Evolutionary conservation across 2,113 vertebrate genomes (phyloP).

Genomic region (Argyrosomus japonicus): DNA sequence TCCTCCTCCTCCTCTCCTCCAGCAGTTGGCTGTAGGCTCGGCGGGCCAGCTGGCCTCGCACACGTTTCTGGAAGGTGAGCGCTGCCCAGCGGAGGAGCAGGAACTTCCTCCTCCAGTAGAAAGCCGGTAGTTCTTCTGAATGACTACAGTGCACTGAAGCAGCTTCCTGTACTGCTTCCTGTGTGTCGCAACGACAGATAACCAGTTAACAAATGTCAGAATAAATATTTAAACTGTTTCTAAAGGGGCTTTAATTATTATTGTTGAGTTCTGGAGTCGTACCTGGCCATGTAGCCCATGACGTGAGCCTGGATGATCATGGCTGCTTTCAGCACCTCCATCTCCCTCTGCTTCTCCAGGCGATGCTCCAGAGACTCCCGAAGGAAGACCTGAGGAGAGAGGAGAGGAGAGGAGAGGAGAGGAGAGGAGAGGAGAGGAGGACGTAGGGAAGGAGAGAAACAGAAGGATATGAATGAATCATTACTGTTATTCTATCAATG

Average conservation of each 20-base stretch:
- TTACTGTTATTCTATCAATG: background rate
- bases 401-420: background rate
- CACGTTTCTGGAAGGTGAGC: conserved; percentile 89
- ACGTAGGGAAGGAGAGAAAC: background rate
- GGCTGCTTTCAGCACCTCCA: conserved; percentile 90
- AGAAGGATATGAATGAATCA: background rate
- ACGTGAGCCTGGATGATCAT: conserved; percentile 93
- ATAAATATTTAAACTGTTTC: background rate
- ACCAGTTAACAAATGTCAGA: background rate
- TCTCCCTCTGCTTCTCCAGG: conserved; percentile 92
- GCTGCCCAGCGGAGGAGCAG: conserved; percentile 89
- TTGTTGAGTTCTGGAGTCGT: conserved; percentile 4
- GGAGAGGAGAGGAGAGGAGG: background rate
- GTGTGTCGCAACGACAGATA: background rate
- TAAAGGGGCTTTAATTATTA: background rate
- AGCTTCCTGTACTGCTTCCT: conserved; percentile 92
- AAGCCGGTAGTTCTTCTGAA: conserved; percentile 96
- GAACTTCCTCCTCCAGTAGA: conserved; percentile 88
- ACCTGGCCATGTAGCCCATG: conserved; percentile 92
- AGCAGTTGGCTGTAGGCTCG: conserved; percentile 83
- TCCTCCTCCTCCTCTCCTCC: conserved; percentile 83
- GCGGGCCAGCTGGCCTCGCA: conserved; percentile 90
- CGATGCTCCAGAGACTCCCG: conserved; percentile 93
- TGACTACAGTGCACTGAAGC: conserved; percentile 87
- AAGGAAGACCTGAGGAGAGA: conserved; percentile 90